Conservation (phyloP, 2,113 vertebrate species). For the Coptodon bakossiorum region DNA sequence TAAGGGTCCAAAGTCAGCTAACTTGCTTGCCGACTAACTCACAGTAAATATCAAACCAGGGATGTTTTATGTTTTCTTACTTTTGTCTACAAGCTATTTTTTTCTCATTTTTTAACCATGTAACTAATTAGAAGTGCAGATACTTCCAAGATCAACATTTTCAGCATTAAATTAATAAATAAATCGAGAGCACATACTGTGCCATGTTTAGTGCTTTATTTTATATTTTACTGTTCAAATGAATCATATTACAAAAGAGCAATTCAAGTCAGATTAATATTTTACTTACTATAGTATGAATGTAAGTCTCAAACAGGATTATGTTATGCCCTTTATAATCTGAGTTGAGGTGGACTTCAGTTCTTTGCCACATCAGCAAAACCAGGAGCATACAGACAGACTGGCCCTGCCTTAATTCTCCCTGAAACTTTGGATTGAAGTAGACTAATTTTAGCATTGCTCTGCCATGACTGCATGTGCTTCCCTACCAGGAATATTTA, state of each 20-base stretch:
- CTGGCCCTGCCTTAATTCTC: background rate
- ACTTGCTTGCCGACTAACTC: background rate
- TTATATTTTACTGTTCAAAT: background rate
- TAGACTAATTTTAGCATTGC: background rate
- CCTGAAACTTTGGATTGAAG: background rate
- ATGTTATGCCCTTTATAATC: background rate
- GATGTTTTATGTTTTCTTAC: background rate
- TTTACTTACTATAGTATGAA: background rate
- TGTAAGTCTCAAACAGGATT: background rate
- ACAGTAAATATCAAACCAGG: fast-evolving
- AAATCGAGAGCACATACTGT: background rate
- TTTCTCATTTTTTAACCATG: background rate
- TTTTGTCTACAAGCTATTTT: background rate
- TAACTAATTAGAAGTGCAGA: background rate
- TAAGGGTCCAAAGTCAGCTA: background rate
- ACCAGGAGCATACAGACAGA: background rate
- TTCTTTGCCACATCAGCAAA: background rate
- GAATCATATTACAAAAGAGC: background rate
- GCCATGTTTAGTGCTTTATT: background rate
- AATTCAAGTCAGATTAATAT: background rate
- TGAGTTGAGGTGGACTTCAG: background rate
- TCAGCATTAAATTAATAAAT: background rate
- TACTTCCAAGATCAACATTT: background rate
- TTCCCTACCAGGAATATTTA: background rate
- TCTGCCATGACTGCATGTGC: background rate